Evolutionary conservation across 2,113 vertebrate species (phyloP), one percentile per base, ranked within the genome.

Genomic region (Dromas ardeola): DNA sequence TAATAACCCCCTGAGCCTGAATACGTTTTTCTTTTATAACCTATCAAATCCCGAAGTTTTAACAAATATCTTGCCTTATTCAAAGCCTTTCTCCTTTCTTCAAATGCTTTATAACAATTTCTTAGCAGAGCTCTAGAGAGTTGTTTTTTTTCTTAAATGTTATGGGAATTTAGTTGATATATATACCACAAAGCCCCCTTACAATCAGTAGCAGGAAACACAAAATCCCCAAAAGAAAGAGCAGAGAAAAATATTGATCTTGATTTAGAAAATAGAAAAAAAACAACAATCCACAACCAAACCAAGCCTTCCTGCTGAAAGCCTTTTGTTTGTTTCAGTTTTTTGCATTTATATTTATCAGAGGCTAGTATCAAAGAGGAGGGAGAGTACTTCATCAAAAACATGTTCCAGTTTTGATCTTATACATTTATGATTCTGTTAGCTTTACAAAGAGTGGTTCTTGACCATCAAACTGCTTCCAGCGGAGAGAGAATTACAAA

Each of bases 11-110:
- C 34, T 36, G 53, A 92, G 88, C 29, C 55, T 62, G 69, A 95
- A 86, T 69, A 70, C 45, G 53, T 14, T 95, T 87, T 90, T 86
- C 63, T 96, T 95, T 93, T 77, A 55, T 76, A 71, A 74, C 78
- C 47, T 73, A 87, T 87, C 72, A 93, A 88, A 81, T 62, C 49
- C 36, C 81, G 58, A 82, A 90, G 47, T 79, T 94, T 95, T 74
- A 93, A 96, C 73, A 40, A 17, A 43, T 13, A 11, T 29, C 72
- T 95, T 43, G 21, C 17, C 23, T 81, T 95, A 84, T 66, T 79
- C 80, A 92, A 94, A 95, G 55, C 4, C 6, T 91, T 95, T 94
- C 78, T 88, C n/a, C 9, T 88, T 56, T 85, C 76, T 94, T 93
- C 83, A 86, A 91, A 88, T 94, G n/a, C 26, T 86, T 81, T 66